Base-by-base conservation (phyloP, 2,113 vertebrate genomes). In the Microcebus ravelobensis region DNA sequence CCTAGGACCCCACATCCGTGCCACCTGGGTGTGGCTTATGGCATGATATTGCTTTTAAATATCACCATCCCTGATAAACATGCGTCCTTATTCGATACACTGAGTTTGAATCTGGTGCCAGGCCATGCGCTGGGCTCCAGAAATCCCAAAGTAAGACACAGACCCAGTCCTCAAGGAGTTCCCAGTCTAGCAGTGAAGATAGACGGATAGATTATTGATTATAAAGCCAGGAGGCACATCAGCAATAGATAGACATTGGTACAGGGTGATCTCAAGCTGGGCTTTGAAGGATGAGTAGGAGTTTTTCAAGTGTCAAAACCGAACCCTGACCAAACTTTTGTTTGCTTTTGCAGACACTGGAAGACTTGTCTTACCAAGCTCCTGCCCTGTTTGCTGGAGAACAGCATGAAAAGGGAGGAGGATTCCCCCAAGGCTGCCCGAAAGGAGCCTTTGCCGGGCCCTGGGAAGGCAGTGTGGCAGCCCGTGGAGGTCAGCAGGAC, bases 311-410 rank as follows among this genome's bases (percentile, higher is more conserved):
- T 25, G 25, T 50, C 12, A 1, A 34, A 21, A 27, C 23, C 10
- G 23, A 89, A 4, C 20, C 39, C 74, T 42, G 42, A 85, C 18
- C 94, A 73, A 87, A 86, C 50, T 79, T 57, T 80, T 39, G n/a
- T 96, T 95, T 97, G 25, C 29, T 91, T 94, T 96, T 95, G 20
- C 96, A 98, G 98, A 79, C 97, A 36, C 84, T 98, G 98, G 98
- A 98, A 97, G 95, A 97, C 79, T 2, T 98, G 98, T 79, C 97
- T 97, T 23, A 48, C 97, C 79, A 96, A 97, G 94, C 87, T 96
- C 52, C 91, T 96, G 70, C 97, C 98, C 34, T 94, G 94, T 48
- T 45, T 97, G 1, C 91, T 96, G 95, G 97, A 97, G 52, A 96
- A 98, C 15, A 20, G 74, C 25, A 1, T 91, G 87, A 95, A 92